Evolutionary conservation across 2,888 invertebrate genomes (phyloP), one percentile per base, ranked within the genome.

Genomic region (Rhaphigaster nebulosa): DNA sequence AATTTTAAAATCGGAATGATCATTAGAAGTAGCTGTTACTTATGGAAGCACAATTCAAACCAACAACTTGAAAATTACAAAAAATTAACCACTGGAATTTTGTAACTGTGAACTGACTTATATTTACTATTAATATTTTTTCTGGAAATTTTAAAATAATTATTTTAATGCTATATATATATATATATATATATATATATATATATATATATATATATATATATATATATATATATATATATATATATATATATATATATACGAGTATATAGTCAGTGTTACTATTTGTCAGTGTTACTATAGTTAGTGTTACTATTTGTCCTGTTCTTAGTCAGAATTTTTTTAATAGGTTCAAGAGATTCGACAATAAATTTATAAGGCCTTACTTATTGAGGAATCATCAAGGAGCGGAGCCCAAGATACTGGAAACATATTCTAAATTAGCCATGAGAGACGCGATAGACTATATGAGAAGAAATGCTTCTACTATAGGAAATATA

Each of bases 391-490:
- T 98, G 92, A 95, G 98, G 93, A 97, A 98, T 94, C 96, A 97
- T 93, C 97, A 97, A 94, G 97, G 98, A 91, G 97, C 96, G 88
- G 98, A 98, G 93, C 98, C 98, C 90, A 98, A 98, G 94, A 98
- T 98, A 93, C 95, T 98, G 93, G 98, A 98, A 94, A 98, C 98
- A 0, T 98, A 98, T 94, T 98, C 98, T 6, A 98, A 98, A 93
- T 94, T 98, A 92, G 98, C 98, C 41, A 97, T 98, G 97, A 96
- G 96, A 93, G 99, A 99, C 94, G 99, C 98, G 26, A 96, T 98
- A 95, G 97, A 98, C 93, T 97, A 97, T 93, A 98, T 98, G 96
- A 95, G 97, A 92, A 95, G 97, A 92, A 98, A 97, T 94, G 97
- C 97, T 20, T 97, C 97, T 20, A 97, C 97, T 0, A 97, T 97